These are phyloP conservation scores for Myopa testacea DNA, from an alignment of 2,888 invertebrate species.

Conservation along the genomic window DNA sequence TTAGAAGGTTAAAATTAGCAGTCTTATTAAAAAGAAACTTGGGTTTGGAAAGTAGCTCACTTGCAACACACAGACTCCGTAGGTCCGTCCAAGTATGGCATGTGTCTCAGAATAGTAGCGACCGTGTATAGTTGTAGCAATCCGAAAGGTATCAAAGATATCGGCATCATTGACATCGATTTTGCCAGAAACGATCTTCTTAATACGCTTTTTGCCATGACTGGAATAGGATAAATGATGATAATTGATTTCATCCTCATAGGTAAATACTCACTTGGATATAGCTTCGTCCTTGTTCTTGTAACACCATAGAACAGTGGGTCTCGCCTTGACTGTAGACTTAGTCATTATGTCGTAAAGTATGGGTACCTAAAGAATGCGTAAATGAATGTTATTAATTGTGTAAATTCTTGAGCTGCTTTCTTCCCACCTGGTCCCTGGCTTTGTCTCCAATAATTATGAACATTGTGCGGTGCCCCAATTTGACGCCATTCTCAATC, in stretches of 20 bases:
- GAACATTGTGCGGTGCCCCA: slow-evolving; percentile 93
- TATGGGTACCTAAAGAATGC: slow-evolving; percentile 84
- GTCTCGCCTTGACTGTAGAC: slow-evolving; percentile 90
- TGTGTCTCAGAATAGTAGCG: slow-evolving; percentile 98
- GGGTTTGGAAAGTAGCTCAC: slow-evolving; percentile 35
- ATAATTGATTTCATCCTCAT: neutral
- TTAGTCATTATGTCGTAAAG: slow-evolving; percentile 98
- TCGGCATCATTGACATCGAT: slow-evolving; percentile 93
- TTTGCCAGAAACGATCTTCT: slow-evolving; percentile 90
- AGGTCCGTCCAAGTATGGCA: slow-evolving; percentile 97
- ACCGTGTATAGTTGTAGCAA: slow-evolving; percentile 96
- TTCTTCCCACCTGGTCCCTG: slow-evolving; percentile 84
- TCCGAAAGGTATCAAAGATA: slow-evolving; percentile 94
- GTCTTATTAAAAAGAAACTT: neutral
- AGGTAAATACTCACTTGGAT: slow-evolving; percentile 74
- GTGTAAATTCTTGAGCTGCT: neutral
- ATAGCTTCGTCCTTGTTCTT: slow-evolving; percentile 93
- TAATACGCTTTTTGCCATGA: slow-evolving; percentile 93
- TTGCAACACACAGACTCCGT: slow-evolving; percentile 93
- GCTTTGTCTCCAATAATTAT: slow-evolving; percentile 96
- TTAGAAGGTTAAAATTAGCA: neutral
- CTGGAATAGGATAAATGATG: slow-evolving; percentile 66
- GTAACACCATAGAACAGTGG: slow-evolving; percentile 98
- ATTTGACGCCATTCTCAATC: slow-evolving; percentile 96
- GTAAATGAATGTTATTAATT: neutral